These are phyloP conservation scores for Urocyon cinereoargenteus DNA, from an alignment of 2,797 vertebrate species.

Conservation along the genomic window DNA sequence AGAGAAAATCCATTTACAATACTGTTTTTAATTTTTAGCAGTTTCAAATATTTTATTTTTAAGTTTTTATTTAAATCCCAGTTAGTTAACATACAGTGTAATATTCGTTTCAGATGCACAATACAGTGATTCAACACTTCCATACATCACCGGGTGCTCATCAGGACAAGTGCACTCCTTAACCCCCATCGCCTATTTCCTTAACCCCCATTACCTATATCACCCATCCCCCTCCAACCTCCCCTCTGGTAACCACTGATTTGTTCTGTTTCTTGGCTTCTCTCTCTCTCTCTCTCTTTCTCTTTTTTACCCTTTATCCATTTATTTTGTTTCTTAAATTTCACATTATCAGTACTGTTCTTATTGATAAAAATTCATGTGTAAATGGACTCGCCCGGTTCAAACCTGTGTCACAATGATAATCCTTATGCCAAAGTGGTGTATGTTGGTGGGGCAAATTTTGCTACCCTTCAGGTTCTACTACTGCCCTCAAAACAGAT, in stretches of 20 bases:
- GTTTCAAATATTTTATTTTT: background rate
- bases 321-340: background rate
- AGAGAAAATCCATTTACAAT: background rate
- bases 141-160: background rate
- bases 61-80: background rate
- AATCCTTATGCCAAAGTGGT: background rate
- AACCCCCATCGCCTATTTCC: background rate
- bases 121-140: background rate
- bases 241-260: background rate
- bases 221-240: background rate
- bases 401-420: background rate
- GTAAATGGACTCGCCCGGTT: background rate
- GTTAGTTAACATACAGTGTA: background rate
- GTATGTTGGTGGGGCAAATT: background rate
- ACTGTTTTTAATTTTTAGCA: background rate
- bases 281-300: background rate
- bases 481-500: background rate
- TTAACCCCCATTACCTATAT: background rate
- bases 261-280: background rate
- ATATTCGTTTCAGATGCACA: background rate
- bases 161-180: background rate
- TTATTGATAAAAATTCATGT: background rate
- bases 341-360: background rate
- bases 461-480: background rate
- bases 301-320: fast-evolving